A percentile compares a stretch with the other conserved stretches of the same genome.
Conservation (phyloP, 2,888 invertebrate species). For the Sicus ferrugineus region DNA sequence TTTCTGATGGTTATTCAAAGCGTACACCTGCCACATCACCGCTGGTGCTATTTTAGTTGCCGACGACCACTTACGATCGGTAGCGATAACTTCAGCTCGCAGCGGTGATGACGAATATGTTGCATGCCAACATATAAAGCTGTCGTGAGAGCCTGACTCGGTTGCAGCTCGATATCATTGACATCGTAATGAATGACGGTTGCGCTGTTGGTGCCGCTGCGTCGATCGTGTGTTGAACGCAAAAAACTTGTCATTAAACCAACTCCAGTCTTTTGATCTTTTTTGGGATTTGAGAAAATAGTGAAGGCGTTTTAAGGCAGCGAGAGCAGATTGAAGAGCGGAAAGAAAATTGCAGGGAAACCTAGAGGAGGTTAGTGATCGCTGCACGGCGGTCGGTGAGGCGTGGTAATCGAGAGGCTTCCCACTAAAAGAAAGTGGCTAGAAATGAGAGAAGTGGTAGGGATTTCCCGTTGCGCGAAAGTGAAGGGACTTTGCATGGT, state of each 20-base stretch:
- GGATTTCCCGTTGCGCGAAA: no score
- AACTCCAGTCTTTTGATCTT: slow-evolving; percentile 12
- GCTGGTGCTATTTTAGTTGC: not conserved
- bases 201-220: not conserved
- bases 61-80: not conserved
- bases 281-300: slow-evolving; percentile 1
- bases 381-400: not conserved
- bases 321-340: not conserved
- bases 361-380: not conserved
- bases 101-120: no score
- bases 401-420: slow-evolving; percentile 7
- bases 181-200: slow-evolving; percentile 36
- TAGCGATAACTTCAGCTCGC: not conserved
- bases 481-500: no score
- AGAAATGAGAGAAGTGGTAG: no score
- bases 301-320: slow-evolving; percentile 1
- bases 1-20: not conserved
- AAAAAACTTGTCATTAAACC: slow-evolving; percentile 37
- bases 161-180: slow-evolving; percentile 31
- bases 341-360: not conserved
- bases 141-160: not conserved
- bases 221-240: not conserved
- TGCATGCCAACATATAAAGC: no score
- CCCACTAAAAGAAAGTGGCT: slow-evolving; percentile 37
- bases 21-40: slow-evolving; percentile 10